Evolutionary conservation across 2,797 vertebrate species (phyloP), one percentile per base, ranked within the genome.

Genomic region (Moxostoma hubbsi): DNA sequence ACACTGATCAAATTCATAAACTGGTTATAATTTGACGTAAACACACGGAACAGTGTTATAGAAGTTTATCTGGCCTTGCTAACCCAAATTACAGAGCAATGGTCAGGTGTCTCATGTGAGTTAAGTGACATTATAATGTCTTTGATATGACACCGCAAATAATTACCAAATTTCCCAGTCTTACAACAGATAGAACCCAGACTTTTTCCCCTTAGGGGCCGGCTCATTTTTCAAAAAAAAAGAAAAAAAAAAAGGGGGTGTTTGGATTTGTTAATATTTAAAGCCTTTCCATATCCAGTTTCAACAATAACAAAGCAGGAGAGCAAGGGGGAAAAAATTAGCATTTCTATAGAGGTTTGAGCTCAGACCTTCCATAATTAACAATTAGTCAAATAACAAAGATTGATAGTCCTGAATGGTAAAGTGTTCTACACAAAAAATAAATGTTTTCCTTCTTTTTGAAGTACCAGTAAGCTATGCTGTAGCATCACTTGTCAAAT

Each of bases 401-500:
- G 81, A 67, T 11, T 65, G 66, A 85, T 78, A 75, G 73, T 50
- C 68, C 81, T 75, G 57, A 55, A 66, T 9, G 53, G 75, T 80
- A 90, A 84, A 86, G 84, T 68, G 85, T 82, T 83, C 75, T 61
- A 45, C 80, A 67, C 83, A 79, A 84, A 85, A 86, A 89, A 85
- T 83, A 63, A 64, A 65, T 74, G 84, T 89, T 90, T 89, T 86
- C 83, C 73, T 83, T 86, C 61, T 83, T 53, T 89, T 76, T 45
- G 73, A 88, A 88, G 89, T 89, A 88, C 81, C 76, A 75, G 77
- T 83, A 79, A 84, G 78, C 81, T 46, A 84, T 82, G 84, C 84
- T 36, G 85, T 89, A 83, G 88, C 88, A 87, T 89, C 85, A 90
- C 90, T 86, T 89, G 88, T 92, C 88, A 88, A 24, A 24, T 24